phyloP scores from a whole-genome alignment of 2,888 invertebrate species.

The Polia nebulosa region DNA sequence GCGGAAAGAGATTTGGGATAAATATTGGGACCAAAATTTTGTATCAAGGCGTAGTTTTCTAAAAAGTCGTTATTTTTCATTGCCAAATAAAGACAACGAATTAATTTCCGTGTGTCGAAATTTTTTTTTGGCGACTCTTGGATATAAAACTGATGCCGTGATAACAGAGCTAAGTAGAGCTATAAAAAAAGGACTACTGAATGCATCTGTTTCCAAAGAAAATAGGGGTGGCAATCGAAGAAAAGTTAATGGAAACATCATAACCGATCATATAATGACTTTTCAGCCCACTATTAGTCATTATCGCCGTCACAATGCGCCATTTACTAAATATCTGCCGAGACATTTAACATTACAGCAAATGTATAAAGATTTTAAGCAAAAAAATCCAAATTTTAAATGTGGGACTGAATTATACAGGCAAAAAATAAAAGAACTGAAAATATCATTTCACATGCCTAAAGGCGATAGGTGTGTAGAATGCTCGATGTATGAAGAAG shows the following conservation, averaged over 20 bases:
- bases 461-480: constrained; percentile 18
- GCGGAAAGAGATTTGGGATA: no score
- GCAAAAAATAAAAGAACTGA: constrained; percentile 38
- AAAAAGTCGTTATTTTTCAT: no score
- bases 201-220: constrained; percentile 24
- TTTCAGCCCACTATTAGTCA: constrained; percentile 34
- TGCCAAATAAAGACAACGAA: no score
- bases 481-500: constrained; percentile 22
- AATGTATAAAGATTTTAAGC: constrained; percentile 34
- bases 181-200: constrained; percentile 34
- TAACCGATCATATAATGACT: constrained; percentile 34
- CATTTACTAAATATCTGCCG: constrained; percentile 36
- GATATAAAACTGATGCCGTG: constrained; percentile 39
- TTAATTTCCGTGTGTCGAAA: constrained; percentile 16
- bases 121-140: constrained; percentile 38
- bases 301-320: constrained; percentile 43
- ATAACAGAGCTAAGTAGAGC: constrained; percentile 31
- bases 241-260: constrained; percentile 16
- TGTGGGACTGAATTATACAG: constrained; percentile 35
- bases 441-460: constrained; percentile 27
- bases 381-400: constrained; percentile 34
- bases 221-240: constrained; percentile 25
- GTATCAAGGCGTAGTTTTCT: no score
- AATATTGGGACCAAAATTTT: no score
- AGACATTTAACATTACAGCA: constrained; percentile 34